A percentile compares a stretch with the other conserved stretches of the same genome.
Evolutionary conservation across 2,113 vertebrate genomes (phyloP).

Genomic region (Neomonachus schauinslandi): DNA sequence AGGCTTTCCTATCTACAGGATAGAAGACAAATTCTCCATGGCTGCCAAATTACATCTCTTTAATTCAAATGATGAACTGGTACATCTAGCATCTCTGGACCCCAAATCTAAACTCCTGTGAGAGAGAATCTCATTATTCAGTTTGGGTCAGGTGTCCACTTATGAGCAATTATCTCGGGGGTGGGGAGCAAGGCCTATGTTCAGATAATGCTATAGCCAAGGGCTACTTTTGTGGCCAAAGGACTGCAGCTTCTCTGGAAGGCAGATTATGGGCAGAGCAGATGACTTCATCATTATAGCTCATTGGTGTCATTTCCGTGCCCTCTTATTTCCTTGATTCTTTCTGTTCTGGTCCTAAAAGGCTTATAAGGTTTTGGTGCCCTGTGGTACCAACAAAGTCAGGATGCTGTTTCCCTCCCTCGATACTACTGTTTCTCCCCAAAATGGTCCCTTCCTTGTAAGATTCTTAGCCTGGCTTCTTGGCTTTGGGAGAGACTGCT

Average conservation of each 20-base stretch:
- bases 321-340: neutral
- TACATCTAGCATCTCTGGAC: neutral
- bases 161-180: neutral
- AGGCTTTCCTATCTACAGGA: neutral
- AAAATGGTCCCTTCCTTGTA: neutral
- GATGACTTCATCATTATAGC: neutral
- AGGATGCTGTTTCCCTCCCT: neutral
- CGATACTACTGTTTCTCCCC: neutral
- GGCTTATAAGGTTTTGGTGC: neutral
- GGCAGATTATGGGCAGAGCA: neutral
- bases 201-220: neutral
- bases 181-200: fast-evolving
- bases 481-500: neutral
- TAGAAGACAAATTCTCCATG: neutral
- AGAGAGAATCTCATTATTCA: neutral
- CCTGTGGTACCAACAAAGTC: neutral
- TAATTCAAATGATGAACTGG: neutral
- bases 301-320: neutral
- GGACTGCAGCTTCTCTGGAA: neutral
- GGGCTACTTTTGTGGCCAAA: neutral
- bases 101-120: neutral
- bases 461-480: neutral
- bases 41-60: neutral
- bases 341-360: neutral
- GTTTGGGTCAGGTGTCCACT: neutral